phyloP scores from a whole-genome alignment of 2,797 vertebrate species.

The Enteromius anoplus region DNA sequence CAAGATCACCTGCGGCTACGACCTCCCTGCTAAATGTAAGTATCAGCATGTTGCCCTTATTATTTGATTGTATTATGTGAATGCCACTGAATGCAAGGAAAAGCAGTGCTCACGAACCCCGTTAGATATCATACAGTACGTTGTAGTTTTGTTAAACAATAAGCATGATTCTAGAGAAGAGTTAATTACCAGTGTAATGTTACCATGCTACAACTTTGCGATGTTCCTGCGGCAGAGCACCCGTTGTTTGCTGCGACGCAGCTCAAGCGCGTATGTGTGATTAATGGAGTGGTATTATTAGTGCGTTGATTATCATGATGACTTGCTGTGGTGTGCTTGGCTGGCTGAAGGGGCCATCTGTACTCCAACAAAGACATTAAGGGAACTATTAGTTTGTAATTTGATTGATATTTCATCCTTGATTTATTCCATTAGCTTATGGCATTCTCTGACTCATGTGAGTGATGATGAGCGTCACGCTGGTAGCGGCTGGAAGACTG shows the following conservation, averaged over 20 bases:
- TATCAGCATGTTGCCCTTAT: conserved; percentile 59
- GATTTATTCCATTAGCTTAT: conserved; percentile 70
- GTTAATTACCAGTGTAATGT: conserved; percentile 48
- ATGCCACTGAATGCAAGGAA: neutral
- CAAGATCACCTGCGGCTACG: conserved; percentile 96
- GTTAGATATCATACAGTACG: conserved; percentile 15
- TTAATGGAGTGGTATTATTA: conserved; percentile 67
- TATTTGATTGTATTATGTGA: conserved; percentile 20
- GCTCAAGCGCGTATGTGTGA: conserved; percentile 62
- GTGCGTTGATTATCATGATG: conserved; percentile 68
- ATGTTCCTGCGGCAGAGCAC: conserved; percentile 40
- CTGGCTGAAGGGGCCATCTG: conserved; percentile 69
- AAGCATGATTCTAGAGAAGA: conserved; percentile 38
- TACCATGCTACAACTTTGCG: conserved; percentile 31
- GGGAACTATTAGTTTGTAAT: conserved; percentile 73
- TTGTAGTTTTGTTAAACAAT: conserved; percentile 26
- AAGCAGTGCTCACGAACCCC: neutral
- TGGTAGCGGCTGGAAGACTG: conserved; percentile 52
- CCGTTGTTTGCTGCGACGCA: conserved; percentile 35
- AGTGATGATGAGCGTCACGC: conserved; percentile 59
- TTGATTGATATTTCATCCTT: conserved; percentile 75
- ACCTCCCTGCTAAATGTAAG: conserved; percentile 97
- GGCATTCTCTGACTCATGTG: conserved; percentile 61
- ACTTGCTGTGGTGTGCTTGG: conserved; percentile 65
- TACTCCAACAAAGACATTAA: conserved; percentile 76